Percentiles rank a stretch among this genome's conserved stretches.
phyloP scores from a whole-genome alignment of 2,888 invertebrate genomes.

The Adela reaumurella region DNA sequence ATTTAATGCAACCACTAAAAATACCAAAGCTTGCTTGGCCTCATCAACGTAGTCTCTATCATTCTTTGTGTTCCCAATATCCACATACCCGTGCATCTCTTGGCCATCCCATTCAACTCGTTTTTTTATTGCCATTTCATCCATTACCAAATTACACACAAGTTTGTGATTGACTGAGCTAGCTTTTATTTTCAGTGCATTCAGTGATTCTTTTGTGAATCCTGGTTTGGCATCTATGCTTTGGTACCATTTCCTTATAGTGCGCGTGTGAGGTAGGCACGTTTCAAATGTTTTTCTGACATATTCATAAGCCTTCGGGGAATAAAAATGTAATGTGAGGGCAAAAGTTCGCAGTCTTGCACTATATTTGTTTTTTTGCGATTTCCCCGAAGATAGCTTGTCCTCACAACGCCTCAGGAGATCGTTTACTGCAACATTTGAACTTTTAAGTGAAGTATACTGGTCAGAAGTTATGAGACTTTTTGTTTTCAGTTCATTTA shows the following conservation, averaged over 20 bases:
- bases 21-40: conserved; percentile 16
- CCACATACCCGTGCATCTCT: conserved; percentile 17
- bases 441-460: no score
- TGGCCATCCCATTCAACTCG: conserved; percentile 18
- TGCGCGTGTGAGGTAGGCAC: conserved; percentile 16
- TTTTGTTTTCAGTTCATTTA: no score
- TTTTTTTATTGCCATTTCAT: conserved; percentile 17
- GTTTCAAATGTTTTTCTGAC: conserved; percentile 14
- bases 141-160: conserved; percentile 12
- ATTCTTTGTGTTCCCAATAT: conserved; percentile 13
- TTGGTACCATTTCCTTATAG: conserved; percentile 17
- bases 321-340: conserved; percentile 16
- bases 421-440: no score
- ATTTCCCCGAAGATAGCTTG: no score
- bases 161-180: conserved; percentile 6
- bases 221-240: conserved; percentile 17
- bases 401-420: no score
- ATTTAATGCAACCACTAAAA: conserved; percentile 16
- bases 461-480: no score
- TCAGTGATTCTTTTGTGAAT: conserved; percentile 15
- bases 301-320: conserved; percentile 16
- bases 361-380: no score
- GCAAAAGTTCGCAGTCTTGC: conserved; percentile 8
- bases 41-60: no score
- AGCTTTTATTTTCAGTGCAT: conserved; percentile 10